Conservation (phyloP, 2,113 vertebrate species). For the Chionomys nivalis region DNA sequence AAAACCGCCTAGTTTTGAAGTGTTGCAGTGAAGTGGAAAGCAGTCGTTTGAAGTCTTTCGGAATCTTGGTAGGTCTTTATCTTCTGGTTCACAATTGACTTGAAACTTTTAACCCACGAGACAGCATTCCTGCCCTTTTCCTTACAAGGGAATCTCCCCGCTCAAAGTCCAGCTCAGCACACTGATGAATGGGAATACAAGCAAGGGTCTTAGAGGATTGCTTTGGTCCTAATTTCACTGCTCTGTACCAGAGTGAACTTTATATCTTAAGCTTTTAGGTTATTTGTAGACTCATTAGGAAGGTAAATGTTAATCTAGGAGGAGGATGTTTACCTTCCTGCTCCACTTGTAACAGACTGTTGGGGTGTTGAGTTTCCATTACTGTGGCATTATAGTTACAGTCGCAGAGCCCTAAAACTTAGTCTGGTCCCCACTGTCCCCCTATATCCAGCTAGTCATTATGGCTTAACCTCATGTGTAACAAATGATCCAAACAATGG, state of each 20-base stretch:
- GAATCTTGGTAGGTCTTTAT: constrained; percentile 4
- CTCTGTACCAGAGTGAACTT: neutral
- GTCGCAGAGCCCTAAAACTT: neutral
- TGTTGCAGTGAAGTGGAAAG: constrained; percentile 12
- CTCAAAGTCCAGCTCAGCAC: neutral
- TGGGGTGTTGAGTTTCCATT: neutral
- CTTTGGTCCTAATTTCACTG: constrained; percentile 35
- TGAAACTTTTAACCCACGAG: constrained; percentile 43
- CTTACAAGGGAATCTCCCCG: constrained; percentile 33
- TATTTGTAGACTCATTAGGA: neutral
- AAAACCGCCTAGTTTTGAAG: constrained; percentile 31
- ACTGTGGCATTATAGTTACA: neutral
- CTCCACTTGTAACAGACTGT: neutral
- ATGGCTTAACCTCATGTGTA: neutral
- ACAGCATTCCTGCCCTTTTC: constrained; percentile 52
- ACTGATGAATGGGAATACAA: constrained; percentile 16
- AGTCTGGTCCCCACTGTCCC: neutral
- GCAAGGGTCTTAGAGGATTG: constrained; percentile 11
- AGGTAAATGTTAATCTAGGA: neutral
- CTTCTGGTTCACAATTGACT: neutral
- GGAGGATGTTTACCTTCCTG: neutral
- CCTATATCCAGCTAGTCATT: neutral
- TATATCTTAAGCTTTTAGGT: neutral
- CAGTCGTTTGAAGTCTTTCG: neutral
- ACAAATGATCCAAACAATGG: constrained; percentile 10